Evolutionary conservation across 2,113 vertebrate genomes (phyloP).

Genomic region (Nanorana parkeri): DNA sequence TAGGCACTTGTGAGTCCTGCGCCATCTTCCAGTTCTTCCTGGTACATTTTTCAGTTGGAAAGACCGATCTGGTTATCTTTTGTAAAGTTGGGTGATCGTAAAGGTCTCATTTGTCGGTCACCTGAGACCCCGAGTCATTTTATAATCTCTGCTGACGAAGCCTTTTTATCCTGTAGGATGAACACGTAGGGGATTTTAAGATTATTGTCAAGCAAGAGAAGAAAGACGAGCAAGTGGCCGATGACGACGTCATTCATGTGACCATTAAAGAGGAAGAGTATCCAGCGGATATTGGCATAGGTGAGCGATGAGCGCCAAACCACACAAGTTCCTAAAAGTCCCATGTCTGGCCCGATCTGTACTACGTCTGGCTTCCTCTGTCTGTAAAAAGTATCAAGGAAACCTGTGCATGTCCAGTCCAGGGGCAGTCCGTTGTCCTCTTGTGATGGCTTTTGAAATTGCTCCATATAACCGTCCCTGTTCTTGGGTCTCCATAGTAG

Average conservation of each 20-base stretch:
- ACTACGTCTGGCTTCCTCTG: no score
- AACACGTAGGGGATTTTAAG: not conserved
- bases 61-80: no score
- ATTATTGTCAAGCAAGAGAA: constrained; percentile 9
- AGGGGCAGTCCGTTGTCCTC: no score
- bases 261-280: not conserved
- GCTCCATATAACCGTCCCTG: no score
- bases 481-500: no score
- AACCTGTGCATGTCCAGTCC: no score
- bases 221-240: not conserved
- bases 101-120: no score
- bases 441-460: no score
- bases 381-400: no score
- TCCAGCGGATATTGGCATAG: not conserved
- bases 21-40: not conserved
- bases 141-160: not conserved
- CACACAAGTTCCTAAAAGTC: not conserved
- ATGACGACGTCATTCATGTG: not conserved
- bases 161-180: not conserved
- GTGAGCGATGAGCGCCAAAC: not conserved
- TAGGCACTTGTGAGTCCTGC: not conserved
- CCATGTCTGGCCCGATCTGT: no score
- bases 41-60: no score
- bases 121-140: not conserved
- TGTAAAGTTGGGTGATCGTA: no score